Percentiles rank a stretch among this genome's conserved stretches.
Evolutionary conservation across 2,113 vertebrate genomes (phyloP).

Genomic region (Ifrita kowaldi): DNA sequence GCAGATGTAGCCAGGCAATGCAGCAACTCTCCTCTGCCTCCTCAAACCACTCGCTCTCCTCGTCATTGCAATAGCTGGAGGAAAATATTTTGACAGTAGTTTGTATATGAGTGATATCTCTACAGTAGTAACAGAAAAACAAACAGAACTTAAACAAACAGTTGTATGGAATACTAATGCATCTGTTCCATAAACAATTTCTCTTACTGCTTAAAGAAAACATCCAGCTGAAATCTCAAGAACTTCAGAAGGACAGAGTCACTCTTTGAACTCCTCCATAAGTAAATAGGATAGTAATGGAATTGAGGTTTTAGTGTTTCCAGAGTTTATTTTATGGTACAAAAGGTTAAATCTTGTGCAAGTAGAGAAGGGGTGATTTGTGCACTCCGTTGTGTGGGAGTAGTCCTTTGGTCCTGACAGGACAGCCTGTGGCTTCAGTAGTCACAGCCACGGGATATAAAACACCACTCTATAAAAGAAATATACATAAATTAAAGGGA

Average conservation of each 20-base stretch:
- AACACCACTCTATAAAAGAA: background rate
- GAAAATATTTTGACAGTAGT: conserved; percentile 24
- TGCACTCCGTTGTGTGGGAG: background rate
- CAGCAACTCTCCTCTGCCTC: background rate
- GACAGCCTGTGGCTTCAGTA: background rate
- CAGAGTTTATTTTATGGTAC: background rate
- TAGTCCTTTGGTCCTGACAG: background rate
- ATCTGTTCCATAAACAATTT: background rate
- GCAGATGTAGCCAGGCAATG: background rate
- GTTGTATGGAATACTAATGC: background rate
- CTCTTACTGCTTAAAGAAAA: background rate
- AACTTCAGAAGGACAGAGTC: background rate
- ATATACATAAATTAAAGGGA: background rate
- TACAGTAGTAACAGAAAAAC: background rate
- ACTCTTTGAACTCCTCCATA: background rate
- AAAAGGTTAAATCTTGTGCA: background rate
- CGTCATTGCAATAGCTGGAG: background rate
- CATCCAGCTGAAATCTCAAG: background rate
- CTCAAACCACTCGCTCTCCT: background rate
- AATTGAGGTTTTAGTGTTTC: background rate
- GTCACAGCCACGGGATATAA: background rate
- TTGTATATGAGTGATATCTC: background rate
- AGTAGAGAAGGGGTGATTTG: background rate
- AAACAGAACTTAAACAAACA: background rate
- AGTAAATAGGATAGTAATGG: background rate